Conservation (phyloP, 2,797 vertebrate species). For the Oreonectes daqikongensis region DNA sequence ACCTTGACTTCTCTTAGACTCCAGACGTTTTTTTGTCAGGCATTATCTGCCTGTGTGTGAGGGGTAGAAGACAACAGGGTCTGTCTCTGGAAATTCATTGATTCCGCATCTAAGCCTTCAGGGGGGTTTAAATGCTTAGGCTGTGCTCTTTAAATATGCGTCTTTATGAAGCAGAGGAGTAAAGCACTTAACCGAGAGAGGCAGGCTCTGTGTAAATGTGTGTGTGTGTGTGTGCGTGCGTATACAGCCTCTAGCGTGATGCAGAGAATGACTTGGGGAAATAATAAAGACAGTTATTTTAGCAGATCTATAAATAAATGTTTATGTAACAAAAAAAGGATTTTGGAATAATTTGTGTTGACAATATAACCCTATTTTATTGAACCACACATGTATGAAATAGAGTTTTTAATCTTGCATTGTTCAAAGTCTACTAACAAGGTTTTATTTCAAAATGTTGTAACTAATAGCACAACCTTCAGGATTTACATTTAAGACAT, state of each 20-base stretch:
- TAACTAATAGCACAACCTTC: too few relatives aligned
- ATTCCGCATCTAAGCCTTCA: slow-evolving; percentile 28
- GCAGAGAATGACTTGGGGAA: slow-evolving; percentile 1
- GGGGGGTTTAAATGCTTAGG: slow-evolving; percentile 24
- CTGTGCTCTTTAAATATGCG: slow-evolving; percentile 45
- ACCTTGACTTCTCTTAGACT: slow-evolving; percentile 41
- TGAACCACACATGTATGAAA: background rate
- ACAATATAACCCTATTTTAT: background rate
- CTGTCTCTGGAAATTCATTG: slow-evolving; percentile 30
- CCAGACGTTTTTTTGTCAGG: slow-evolving; percentile 9
- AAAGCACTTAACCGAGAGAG: slow-evolving; percentile 44
- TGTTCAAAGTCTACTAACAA: background rate
- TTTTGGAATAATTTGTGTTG: background rate
- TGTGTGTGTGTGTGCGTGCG: background rate
- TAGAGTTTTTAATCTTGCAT: background rate
- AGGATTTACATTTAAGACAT: too few relatives aligned
- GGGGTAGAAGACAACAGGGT: slow-evolving; percentile 5
- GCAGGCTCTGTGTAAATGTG: background rate
- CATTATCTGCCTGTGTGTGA: slow-evolving; percentile 24
- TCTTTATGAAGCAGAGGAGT: slow-evolving; percentile 23
- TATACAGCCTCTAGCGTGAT: background rate
- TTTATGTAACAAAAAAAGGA: background rate
- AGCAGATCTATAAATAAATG: background rate
- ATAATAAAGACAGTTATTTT: background rate
- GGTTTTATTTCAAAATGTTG: background rate